A percentile compares a stretch with the other conserved stretches of the same genome.
Conservation (phyloP, 1,140 invertebrate genomes). For the Scaptodrosophila lebanonensis region DNA sequence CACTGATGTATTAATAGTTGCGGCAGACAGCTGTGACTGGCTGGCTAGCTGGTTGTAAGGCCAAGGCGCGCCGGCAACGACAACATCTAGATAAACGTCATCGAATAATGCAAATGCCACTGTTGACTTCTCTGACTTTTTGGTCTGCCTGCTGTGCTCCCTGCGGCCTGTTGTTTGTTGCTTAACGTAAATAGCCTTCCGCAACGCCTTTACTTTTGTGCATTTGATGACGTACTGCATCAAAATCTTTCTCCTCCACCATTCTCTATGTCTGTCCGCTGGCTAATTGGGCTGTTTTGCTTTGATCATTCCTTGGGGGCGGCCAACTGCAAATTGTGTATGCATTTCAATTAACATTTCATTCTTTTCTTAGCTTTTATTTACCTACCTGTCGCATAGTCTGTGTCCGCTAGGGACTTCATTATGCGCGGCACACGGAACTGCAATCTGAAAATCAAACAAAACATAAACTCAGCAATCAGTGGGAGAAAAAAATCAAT, state of each 20-base stretch:
- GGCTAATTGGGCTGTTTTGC: conserved; percentile 32
- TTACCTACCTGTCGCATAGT: no score
- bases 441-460: conserved; percentile 5
- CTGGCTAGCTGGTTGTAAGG: no score
- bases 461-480: no score
- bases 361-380: not conserved
- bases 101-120: conserved; percentile 33
- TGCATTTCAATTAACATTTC: no score
- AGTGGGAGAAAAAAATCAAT: conserved; percentile 39
- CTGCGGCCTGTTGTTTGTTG: no score
- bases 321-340: no score
- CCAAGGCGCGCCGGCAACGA: no score
- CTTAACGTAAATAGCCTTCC: no score
- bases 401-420: conserved; percentile 4
- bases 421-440: not conserved
- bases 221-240: conserved; percentile 8
- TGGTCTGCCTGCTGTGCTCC: no score
- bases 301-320: conserved; percentile 6
- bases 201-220: no score
- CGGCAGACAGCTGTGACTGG: conserved; percentile 10
- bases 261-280: not conserved
- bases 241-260: no score
- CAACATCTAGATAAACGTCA: conserved; percentile 12
- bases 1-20: conserved; percentile 25
- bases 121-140: conserved; percentile 1